Base-by-base conservation (phyloP, 2,888 invertebrate species). In the Cheilosia urbana region DNA sequence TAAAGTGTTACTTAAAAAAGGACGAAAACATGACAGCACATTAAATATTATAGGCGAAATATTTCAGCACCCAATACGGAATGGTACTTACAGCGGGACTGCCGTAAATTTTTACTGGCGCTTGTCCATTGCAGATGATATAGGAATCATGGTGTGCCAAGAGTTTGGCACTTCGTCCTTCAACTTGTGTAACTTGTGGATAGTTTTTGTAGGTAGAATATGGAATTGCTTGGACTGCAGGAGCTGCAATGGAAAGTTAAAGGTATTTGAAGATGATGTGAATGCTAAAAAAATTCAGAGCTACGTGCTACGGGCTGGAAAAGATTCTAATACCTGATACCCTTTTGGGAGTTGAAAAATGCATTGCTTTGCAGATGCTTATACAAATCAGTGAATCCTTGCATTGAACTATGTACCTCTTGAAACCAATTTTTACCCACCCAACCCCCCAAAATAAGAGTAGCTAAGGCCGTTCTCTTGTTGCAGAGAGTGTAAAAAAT, bases 21-120 rank as follows among this genome's bases (percentile, higher is more conserved):
- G 9, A n/a, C 5, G 42, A 62, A 15, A 30, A 63, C 58, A 17
- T 19, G 37, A 15, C 65, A 60, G 63, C 40, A 81, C 71, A 77
- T 47, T 49, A 71, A 57, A 27, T 37, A 24, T 15, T 34, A 30
- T 69, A 15, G 15, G 40, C 55, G 55, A 76, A 58, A 37, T 77
- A 45, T 51, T 72, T 76, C 4, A 88, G 88, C 51, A 89, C 66
- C 88, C 88, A 88, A 51, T 87, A 79, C 9, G 89, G 89, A 75
- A 87, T 37, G 37, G 37, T 89, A 92, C 92, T 92, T 91, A 92
- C 92, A 78, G 92, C 89, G 88, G 91, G 90, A 40, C 87, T 87
- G 21, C 90, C 88, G 40, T 91, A 91, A 30, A 92, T 90, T 88
- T 90, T 91, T 37, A 92, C 88, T 2, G 92, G 90, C 42, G 90